These are phyloP conservation scores for Periophthalmus modestus DNA, from an alignment of 2,113 vertebrate species.

Conservation along the genomic window DNA sequence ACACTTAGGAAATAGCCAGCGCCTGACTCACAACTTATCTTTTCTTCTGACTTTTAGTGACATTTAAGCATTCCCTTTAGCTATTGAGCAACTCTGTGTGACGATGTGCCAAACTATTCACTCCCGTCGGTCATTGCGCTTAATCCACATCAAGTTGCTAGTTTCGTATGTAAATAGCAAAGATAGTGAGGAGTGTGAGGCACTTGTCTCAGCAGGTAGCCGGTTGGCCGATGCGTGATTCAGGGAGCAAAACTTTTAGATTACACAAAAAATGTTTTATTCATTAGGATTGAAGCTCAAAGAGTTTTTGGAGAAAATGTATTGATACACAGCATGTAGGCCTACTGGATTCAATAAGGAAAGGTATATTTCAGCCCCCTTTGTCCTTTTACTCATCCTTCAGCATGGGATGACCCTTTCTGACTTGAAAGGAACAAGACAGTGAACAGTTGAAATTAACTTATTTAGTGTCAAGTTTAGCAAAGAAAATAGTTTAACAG, in stretches of 20 bases:
- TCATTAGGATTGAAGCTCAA: neutral
- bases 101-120: neutral
- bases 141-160: neutral
- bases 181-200: neutral
- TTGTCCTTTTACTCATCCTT: neutral
- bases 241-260: neutral
- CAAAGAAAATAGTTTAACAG: too few species aligned
- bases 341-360: too few species aligned
- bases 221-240: neutral
- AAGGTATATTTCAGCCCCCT: too few species aligned
- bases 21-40: conserved; percentile 21
- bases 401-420: too few species aligned
- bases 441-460: too few species aligned
- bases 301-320: neutral
- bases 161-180: neutral
- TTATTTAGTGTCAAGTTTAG: too few species aligned
- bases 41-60: conserved; percentile 18
- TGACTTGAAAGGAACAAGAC: too few species aligned
- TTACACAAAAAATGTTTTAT: neutral
- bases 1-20: conserved; percentile 16
- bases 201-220: neutral
- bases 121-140: neutral
- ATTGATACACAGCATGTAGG: neutral
- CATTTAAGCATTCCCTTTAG: conserved; percentile 8
- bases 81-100: conserved; percentile 4